Conservation (phyloP, 2,113 vertebrate genomes). For the Steatornis caripensis region DNA sequence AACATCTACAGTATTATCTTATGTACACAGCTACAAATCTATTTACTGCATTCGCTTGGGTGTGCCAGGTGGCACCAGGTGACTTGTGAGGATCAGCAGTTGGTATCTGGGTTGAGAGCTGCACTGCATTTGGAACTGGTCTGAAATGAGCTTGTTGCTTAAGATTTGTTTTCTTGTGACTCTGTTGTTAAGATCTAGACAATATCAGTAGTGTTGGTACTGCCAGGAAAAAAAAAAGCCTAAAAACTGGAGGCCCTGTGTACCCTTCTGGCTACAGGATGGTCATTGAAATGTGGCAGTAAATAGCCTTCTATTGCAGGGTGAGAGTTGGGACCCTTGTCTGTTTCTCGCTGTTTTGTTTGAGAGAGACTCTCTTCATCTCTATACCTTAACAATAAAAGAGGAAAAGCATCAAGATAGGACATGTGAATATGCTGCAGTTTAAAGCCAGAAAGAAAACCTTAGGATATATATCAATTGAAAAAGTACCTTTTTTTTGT, state of each 20-base stretch:
- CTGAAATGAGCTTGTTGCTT: not conserved
- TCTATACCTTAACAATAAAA: not conserved
- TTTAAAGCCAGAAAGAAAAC: not conserved
- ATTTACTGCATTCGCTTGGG: not conserved
- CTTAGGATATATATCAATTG: not conserved
- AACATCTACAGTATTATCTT: not conserved
- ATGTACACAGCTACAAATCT: not conserved
- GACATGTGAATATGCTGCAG: not conserved
- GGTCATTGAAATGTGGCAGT: not conserved
- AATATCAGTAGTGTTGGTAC: not conserved
- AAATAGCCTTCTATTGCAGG: not conserved
- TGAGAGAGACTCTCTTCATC: not conserved
- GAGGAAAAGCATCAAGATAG: not conserved
- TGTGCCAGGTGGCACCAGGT: not conserved
- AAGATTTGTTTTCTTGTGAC: not conserved
- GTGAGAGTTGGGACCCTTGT: not conserved
- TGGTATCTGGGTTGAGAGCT: not conserved
- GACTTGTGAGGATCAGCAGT: not conserved
- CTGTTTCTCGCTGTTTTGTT: fast-evolving
- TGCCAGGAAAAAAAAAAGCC: not conserved
- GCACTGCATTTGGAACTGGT: not conserved
- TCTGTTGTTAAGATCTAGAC: not conserved
- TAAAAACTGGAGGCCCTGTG: not conserved
- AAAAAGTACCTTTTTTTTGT: not conserved
- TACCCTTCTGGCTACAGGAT: not conserved